These are phyloP conservation scores for Patagioenas fasciata DNA, from an alignment of 2,113 vertebrate species.

Conservation along the genomic window DNA sequence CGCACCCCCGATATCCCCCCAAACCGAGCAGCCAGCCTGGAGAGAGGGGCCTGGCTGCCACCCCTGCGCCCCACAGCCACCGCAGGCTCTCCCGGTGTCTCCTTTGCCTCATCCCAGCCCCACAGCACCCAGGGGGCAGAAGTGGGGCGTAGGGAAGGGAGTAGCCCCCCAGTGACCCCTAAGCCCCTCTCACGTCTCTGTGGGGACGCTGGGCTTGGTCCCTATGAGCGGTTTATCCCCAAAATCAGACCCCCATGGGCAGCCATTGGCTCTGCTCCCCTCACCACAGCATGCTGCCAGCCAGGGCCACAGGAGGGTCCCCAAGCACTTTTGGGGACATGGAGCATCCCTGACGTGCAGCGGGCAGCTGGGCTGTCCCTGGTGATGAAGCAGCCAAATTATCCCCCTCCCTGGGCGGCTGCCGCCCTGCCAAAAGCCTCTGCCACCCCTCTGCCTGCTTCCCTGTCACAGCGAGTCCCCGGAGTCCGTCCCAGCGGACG, in stretches of 20 bases:
- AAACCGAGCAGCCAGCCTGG: fast-evolving
- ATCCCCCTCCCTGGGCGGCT: too few relatives aligned
- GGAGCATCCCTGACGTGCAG: not conserved
- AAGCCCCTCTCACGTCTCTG: fast-evolving
- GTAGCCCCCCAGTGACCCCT: not conserved
- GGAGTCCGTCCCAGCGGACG: fast-evolving
- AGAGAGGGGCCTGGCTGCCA: not conserved
- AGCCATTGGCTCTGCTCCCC: fast-evolving
- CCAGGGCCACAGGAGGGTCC: fast-evolving
- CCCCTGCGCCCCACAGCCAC: fast-evolving
- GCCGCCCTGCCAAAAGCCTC: not conserved
- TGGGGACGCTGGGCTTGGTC: not conserved
- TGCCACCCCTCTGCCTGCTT: not conserved
- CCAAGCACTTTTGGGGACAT: not conserved
- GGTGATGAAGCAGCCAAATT: fast-evolving
- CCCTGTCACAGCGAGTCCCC: fast-evolving
- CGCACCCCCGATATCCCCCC: not conserved
- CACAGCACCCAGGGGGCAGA: not conserved
- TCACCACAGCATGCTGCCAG: not conserved
- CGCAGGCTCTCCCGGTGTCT: fast-evolving
- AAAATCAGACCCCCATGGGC: fast-evolving
- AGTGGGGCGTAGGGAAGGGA: not conserved
- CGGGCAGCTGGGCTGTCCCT: not conserved
- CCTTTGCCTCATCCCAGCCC: not conserved
- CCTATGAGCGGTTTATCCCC: not conserved